Conservation (phyloP, 2,888 invertebrate species). For the Apodemia duryi region DNA sequence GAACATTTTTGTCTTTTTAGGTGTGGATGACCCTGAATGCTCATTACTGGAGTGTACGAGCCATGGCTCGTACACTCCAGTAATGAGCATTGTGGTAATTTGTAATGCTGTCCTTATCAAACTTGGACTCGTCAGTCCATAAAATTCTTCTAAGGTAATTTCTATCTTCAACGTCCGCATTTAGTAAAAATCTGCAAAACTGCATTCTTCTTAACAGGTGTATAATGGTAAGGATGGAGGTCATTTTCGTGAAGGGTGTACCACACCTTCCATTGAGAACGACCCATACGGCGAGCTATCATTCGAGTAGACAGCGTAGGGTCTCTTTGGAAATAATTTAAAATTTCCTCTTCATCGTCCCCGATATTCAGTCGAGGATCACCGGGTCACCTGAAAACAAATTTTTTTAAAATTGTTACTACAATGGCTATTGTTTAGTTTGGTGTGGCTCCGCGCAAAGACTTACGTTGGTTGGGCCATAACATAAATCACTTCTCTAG, state of each 20-base stretch:
- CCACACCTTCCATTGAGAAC: slow-evolving; percentile 35
- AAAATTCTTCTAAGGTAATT: slow-evolving; percentile 31
- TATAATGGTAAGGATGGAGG: slow-evolving; percentile 32
- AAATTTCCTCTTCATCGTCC: slow-evolving; percentile 20
- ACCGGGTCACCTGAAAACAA: slow-evolving; percentile 16
- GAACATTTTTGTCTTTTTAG: slow-evolving; percentile 31
- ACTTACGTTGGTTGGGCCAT: not conserved
- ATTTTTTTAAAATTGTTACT: slow-evolving; percentile 8
- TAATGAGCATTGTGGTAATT: slow-evolving; percentile 36
- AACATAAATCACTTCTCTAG: slow-evolving; percentile 3
- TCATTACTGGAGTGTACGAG: too few species aligned
- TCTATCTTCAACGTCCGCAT: slow-evolving; percentile 35
- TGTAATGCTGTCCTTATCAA: slow-evolving; percentile 35
- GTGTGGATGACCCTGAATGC: slow-evolving; percentile 1
- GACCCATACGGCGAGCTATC: slow-evolving; percentile 22
- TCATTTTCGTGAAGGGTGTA: slow-evolving; percentile 29
- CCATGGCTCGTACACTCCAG: slow-evolving; percentile 27
- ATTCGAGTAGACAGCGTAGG: slow-evolving; percentile 25
- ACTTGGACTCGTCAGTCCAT: slow-evolving; percentile 37
- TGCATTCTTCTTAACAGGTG: slow-evolving; percentile 32
- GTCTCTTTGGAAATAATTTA: slow-evolving; percentile 16
- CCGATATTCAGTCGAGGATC: slow-evolving; percentile 14
- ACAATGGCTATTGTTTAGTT: slow-evolving; percentile 15
- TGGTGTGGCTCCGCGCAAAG: not conserved
- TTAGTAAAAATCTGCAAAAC: slow-evolving; percentile 36